These are phyloP conservation scores for Urophycis tenuis DNA, from an alignment of 2,797 vertebrate species.

Conservation along the genomic window DNA sequence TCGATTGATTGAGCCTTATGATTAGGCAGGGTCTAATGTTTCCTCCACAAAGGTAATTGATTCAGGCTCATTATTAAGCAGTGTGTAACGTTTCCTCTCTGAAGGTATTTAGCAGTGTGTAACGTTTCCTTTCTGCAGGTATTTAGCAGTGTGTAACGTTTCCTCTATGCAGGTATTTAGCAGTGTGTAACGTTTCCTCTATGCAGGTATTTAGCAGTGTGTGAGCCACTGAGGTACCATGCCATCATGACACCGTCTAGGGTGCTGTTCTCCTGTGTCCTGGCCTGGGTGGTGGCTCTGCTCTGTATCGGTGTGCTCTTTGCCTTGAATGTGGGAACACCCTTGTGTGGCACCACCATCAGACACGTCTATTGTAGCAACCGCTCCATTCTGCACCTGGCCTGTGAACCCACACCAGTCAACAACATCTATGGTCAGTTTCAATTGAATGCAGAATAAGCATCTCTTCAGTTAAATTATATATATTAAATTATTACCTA, in stretches of 20 bases:
- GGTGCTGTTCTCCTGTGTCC: conserved; percentile 35
- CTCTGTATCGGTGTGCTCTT: conserved; percentile 47
- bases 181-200: neutral
- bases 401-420: conserved; percentile 40
- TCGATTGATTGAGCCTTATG: neutral
- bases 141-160: neutral
- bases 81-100: neutral
- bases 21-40: neutral
- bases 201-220: conserved; percentile 56
- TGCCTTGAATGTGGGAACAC: conserved; percentile 31
- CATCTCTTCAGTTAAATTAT: no score
- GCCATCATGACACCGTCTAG: conserved; percentile 47
- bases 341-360: conserved; percentile 43
- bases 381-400: conserved; percentile 42
- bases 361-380: conserved; percentile 55
- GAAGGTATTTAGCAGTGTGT: neutral
- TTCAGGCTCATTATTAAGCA: neutral
- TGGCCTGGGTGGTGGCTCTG: conserved; percentile 46
- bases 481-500: no score
- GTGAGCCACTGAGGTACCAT: conserved; percentile 52
- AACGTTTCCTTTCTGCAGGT: neutral
- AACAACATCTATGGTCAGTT: conserved; percentile 48
- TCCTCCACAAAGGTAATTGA: neutral
- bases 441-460: neutral
- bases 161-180: neutral